Evolutionary conservation across 2,888 invertebrate genomes (phyloP), one percentile per base, ranked within the genome.

Genomic region (Drosophila hamatofila): DNA sequence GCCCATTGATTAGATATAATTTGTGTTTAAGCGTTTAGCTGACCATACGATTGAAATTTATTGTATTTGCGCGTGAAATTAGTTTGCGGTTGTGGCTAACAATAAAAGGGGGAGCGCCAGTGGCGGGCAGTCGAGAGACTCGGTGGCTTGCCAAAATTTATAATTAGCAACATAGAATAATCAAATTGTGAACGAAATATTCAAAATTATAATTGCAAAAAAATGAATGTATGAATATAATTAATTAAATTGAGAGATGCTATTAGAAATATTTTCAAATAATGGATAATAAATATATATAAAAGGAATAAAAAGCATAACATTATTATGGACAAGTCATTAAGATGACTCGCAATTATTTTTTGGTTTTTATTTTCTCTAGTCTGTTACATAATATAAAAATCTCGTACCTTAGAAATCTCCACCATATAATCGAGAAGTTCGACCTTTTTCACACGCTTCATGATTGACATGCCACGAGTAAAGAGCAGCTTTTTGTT

Each of bases 41-140:
- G 59, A 42, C 55, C 54, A 61, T 46, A 58, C 42, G 67, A 57
- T 69, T 67, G 46, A 44, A 46, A 58, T 70, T 57, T 71, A 66
- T 84, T 68, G 69, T 70, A 54, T 81, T 80, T 77, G 63, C 72
- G 77, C 71, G 77, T 84, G 72, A 78, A 83, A 83, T 83, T 83
- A 80, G 83, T 80, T 83, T 84, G 83, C 37, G 84, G 83, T 39
- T 61, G 51, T 37, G 62, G 63, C 44, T 16, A 51, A 25, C 54
- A 23, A 51, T 39, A 39, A 48, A 25, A n/a, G 14, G 14, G 12
- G 6, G 27, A 12, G 1, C 4, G 3, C 7, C 52, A 21, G 23
- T 16, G 1, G 44, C 9, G 11, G 12, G 18, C 11, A 33, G 23
- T 39, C n/a, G 11, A n/a, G 12, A 12, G 48, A 18, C 27, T 12